Conservation (phyloP, 2,797 vertebrate species). For the Petrocephalus schoutedeni region DNA sequence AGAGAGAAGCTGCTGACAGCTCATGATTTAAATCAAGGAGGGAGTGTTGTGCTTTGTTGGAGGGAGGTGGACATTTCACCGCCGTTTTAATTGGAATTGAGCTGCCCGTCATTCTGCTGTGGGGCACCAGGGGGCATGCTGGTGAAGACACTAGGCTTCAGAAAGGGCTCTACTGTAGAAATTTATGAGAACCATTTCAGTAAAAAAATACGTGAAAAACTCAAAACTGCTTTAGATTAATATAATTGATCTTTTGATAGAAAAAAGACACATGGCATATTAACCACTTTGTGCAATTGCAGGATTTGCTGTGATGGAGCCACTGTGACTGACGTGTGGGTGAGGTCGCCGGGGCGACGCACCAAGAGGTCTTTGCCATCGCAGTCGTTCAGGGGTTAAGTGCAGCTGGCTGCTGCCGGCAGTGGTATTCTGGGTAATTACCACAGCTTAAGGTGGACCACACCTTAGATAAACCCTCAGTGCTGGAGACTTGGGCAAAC, state of each 20-base stretch:
- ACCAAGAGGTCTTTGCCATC: background rate
- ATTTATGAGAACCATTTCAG: background rate
- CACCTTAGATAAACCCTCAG: conserved; percentile 93
- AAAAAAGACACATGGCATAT: background rate
- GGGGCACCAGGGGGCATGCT: background rate
- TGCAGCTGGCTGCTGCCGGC: conserved; percentile 50
- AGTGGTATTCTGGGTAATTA: conserved; percentile 78
- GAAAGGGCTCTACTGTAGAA: background rate
- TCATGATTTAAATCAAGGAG: background rate
- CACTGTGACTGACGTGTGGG: background rate
- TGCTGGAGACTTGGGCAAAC: conserved; percentile 80
- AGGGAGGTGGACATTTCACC: background rate
- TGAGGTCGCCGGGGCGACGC: background rate
- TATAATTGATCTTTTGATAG: background rate
- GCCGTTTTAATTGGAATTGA: background rate
- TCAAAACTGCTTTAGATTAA: background rate
- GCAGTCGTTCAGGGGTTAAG: conserved; percentile 42
- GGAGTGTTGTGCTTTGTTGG: background rate
- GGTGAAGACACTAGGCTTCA: background rate
- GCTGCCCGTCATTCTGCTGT: background rate
- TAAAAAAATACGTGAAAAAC: background rate
- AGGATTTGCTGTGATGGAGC: background rate
- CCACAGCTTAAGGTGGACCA: conserved; percentile 78
- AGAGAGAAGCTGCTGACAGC: background rate
- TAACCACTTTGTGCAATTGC: background rate